These are phyloP conservation scores for Euphydryas editha DNA, from an alignment of 2,888 invertebrate species.

Conservation along the genomic window DNA sequence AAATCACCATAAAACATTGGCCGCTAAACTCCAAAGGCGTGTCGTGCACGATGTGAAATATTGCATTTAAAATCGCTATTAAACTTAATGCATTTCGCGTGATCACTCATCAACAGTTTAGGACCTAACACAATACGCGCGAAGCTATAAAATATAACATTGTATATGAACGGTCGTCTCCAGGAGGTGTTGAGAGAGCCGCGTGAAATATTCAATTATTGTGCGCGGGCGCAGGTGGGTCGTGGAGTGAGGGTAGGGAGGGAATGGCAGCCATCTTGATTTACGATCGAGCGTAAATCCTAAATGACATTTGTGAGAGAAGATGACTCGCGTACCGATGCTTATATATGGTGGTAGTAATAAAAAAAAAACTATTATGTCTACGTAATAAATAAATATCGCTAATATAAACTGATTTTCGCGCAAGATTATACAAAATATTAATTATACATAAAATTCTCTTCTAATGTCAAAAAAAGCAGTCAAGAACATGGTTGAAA, in stretches of 20 bases:
- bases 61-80: conserved; percentile 79
- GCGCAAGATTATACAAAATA: neutral
- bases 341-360: conserved; percentile 60
- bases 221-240: conserved; percentile 76
- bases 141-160: conserved; percentile 77
- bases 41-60: conserved; percentile 77
- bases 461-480: neutral
- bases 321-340: conserved; percentile 59
- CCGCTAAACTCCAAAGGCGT: conserved; percentile 71
- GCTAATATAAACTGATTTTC: no score
- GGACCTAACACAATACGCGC: conserved; percentile 79
- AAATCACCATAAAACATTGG: conserved; percentile 81
- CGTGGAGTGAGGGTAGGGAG: conserved; percentile 50
- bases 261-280: conserved; percentile 78
- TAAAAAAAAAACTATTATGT: conserved; percentile 54
- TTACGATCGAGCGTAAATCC: conserved; percentile 80
- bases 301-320: conserved; percentile 79
- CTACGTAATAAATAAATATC: neutral
- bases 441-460: neutral
- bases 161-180: conserved; percentile 69
- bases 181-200: conserved; percentile 79
- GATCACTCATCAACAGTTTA: conserved; percentile 82
- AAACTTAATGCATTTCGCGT: conserved; percentile 77
- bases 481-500: conserved; percentile 15
- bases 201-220: conserved; percentile 83